Percentiles rank a stretch among this genome's conserved stretches.
Conservation (phyloP, 2,797 vertebrate genomes). For the Poeciliopsis turneri region DNA sequence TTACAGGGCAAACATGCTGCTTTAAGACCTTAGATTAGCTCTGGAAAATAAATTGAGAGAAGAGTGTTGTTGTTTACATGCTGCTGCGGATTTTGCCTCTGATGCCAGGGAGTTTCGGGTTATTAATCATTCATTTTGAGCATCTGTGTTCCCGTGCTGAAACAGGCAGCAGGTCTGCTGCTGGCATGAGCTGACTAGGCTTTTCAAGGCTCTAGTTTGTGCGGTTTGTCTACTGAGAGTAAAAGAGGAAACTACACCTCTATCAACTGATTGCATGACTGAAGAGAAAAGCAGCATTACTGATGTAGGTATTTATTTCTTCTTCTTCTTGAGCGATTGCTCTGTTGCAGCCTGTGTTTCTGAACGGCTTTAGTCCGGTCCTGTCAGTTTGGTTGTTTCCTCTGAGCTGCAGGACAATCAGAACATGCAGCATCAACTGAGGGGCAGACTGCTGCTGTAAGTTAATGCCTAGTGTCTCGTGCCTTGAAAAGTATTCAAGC, state of each 20-base stretch:
- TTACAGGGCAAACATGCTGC: background rate
- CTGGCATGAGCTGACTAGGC: conserved; percentile 36
- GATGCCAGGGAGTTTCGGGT: conserved; percentile 44
- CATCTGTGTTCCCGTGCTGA: conserved; percentile 49
- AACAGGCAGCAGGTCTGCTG: conserved; percentile 27
- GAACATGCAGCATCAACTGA: conserved; percentile 25
- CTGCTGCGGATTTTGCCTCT: conserved; percentile 25
- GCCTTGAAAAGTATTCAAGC: background rate
- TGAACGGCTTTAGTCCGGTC: conserved; percentile 38
- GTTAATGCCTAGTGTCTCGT: conserved; percentile 5
- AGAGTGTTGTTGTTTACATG: conserved; percentile 13
- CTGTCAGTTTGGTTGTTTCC: background rate
- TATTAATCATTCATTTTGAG: conserved; percentile 68
- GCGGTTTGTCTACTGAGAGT: conserved; percentile 52
- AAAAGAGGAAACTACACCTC: conserved; percentile 27
- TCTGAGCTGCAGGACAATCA: conserved; percentile 16
- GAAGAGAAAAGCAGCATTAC: conserved; percentile 6
- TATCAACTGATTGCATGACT: conserved; percentile 29
- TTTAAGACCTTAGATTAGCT: conserved; percentile 3
- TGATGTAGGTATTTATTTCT: conserved; percentile 45
- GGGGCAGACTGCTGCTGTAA: conserved; percentile 12
- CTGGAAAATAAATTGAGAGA: conserved; percentile 20
- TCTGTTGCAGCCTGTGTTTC: conserved; percentile 8
- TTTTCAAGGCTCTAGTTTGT: conserved; percentile 46
- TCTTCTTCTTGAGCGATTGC: conserved; percentile 9